Base-by-base conservation (phyloP, 2,797 vertebrate species). In the Pristis pectinata region DNA sequence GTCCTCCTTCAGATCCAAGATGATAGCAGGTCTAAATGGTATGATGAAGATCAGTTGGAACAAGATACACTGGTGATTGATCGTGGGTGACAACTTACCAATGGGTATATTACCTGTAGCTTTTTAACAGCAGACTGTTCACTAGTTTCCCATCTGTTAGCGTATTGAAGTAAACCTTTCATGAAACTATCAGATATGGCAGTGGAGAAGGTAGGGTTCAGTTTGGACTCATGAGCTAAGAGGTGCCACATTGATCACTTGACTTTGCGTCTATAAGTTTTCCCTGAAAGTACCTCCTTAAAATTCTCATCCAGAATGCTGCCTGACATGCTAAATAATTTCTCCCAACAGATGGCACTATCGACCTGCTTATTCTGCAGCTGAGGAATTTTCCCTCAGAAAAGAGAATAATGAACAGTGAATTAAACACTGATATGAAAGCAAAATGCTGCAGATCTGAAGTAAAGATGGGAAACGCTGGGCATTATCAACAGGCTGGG, bases 271-370 rank as follows among this genome's bases (percentile, higher is more conserved):
- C 41, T 27, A 61, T 11, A 89, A n/a, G 1, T 24, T 11, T 91
- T 67, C n/a, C 67, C 59, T 41, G n/a, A 64, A 41, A 56, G 17
- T 1, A 37, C 37, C 44, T 6, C 22, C 24, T 70, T 72, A 24
- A 72, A 24, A 24, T 72, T 72, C 70, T 6, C 70, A 27, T 80
- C 37, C 79, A 44, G 37, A 41, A 44, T 44, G 17, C 37, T 80
- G 37, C 59, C n/a, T 10, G 59, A 91, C 49, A 34, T 91, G 61
- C 87, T 67, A 37, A 91, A 64, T 91, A 91, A 37, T n/a, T 24
- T 91, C 34, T 10, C 24, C 87, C 87, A 91, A 91, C 59, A 91
- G 87, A 41, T 91, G 87, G 87, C 87, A 37, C 87, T n/a, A 91
- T 7, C 7, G 2, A 67, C 59, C 59, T 91, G 59, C 87, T 19